These are phyloP conservation scores for Cylloceria caligata DNA, from an alignment of 2,888 invertebrate species.

Conservation along the genomic window DNA sequence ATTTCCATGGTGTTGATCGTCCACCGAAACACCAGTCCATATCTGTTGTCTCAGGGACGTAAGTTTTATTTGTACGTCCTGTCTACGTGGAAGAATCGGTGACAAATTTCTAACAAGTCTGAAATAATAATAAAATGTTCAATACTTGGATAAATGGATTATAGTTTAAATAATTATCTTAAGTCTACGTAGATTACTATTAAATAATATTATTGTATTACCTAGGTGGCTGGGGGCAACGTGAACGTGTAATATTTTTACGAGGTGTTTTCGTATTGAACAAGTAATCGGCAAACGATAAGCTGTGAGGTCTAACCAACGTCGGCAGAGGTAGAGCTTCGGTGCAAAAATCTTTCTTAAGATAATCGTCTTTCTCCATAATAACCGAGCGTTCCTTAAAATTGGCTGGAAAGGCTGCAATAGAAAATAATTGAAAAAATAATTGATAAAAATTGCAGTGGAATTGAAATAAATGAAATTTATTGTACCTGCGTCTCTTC, in stretches of 20 bases:
- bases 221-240: slow-evolving; percentile 75
- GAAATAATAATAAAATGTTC: slow-evolving; percentile 30
- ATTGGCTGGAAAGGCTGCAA: slow-evolving; percentile 42
- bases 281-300: slow-evolving; percentile 77
- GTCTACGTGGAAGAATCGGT: slow-evolving; percentile 73
- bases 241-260: slow-evolving; percentile 71
- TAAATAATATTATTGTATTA: slow-evolving; percentile 41
- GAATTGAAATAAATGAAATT: background rate
- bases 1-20: slow-evolving; percentile 74
- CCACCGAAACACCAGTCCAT: slow-evolving; percentile 89
- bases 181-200: no score
- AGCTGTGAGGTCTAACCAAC: slow-evolving; percentile 76
- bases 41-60: slow-evolving; percentile 89
- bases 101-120: slow-evolving; percentile 78
- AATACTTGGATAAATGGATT: no score
- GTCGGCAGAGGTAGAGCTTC: slow-evolving; percentile 74
- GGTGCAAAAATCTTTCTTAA: slow-evolving; percentile 59
- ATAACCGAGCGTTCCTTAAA: slow-evolving; percentile 45
- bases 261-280: slow-evolving; percentile 63
- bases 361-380: slow-evolving; percentile 64
- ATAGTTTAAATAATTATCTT: no score
- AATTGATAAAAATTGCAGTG: background rate
- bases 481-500: slow-evolving; percentile 64
- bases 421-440: background rate
- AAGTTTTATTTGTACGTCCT: slow-evolving; percentile 89